Percentiles rank a stretch among this genome's conserved stretches.
Conservation (phyloP, 1,140 invertebrate genomes). For the Cotesia typhae region DNA sequence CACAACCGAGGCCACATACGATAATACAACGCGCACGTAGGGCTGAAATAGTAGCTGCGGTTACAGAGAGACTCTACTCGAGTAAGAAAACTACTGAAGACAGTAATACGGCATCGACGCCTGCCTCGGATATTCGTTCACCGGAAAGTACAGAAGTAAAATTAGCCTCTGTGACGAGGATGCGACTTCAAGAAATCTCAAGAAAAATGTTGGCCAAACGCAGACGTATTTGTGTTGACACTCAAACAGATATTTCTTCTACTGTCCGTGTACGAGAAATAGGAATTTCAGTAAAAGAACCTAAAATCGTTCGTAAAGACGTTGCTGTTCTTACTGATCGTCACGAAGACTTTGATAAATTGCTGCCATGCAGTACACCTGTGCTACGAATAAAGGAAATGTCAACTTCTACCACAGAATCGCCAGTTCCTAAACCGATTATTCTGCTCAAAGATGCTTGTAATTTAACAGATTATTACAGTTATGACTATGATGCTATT, state of each 20-base stretch:
- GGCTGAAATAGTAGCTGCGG: conserved; percentile 75
- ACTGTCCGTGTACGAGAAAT: conserved; percentile 69
- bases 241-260: conserved; percentile 68
- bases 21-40: conserved; percentile 58
- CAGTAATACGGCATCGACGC: conserved; percentile 57
- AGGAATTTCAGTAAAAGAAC: conserved; percentile 56
- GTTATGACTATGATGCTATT: conserved; percentile 37
- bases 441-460: conserved; percentile 49
- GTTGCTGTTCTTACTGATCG: conserved; percentile 53
- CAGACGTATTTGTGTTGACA: conserved; percentile 68
- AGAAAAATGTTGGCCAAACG: conserved; percentile 65
- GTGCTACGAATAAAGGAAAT: conserved; percentile 56
- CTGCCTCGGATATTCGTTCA: conserved; percentile 51
- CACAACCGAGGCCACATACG: conserved; percentile 41
- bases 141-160: conserved; percentile 50
- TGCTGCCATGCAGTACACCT: conserved; percentile 26
- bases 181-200: conserved; percentile 60
- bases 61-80: conserved; percentile 74
- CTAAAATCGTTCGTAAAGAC: conserved; percentile 46
- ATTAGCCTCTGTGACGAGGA: conserved; percentile 49
- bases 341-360: conserved; percentile 47
- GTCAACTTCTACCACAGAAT: conserved; percentile 51
- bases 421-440: conserved; percentile 40
- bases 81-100: conserved; percentile 70
- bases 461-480: conserved; percentile 43